Evolutionary conservation across 92 coral and sea anemone genomes (phyloP).

Genomic region (Zoanthus sociatus): DNA sequence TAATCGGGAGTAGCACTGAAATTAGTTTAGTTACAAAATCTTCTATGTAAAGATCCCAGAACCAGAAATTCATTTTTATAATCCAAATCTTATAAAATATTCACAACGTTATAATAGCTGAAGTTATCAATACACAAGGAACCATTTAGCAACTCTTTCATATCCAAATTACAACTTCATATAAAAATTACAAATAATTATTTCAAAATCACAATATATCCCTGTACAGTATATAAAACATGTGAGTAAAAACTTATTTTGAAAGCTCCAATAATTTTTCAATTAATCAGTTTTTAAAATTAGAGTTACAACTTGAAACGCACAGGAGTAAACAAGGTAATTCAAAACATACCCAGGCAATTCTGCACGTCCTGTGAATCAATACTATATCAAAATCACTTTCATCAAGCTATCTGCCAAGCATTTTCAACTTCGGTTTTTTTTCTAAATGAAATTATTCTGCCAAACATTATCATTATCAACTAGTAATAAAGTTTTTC

Average conservation of each 20-base stretch:
- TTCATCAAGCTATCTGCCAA: not conserved
- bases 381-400: not conserved
- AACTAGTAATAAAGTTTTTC: not conserved
- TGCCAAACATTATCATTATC: not conserved
- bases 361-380: not conserved
- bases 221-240: slow-evolving; percentile 36
- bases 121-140: not conserved
- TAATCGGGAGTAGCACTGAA: too few species aligned
- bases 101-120: not conserved
- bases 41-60: too few species aligned
- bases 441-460: not conserved
- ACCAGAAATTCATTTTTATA: not conserved
- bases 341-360: not conserved
- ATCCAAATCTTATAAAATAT: slow-evolving; percentile 6
- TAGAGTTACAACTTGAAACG: not conserved
- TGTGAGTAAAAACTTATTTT: not conserved
- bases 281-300: slow-evolving; percentile 1
- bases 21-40: too few species aligned
- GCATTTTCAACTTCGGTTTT: not conserved
- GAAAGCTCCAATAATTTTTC: not conserved
- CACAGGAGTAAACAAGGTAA: not conserved
- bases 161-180: not conserved
- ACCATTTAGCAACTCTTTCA: not conserved
- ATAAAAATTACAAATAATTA: slow-evolving; percentile 1
- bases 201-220: not conserved